These are phyloP conservation scores for Coreius guichenoti DNA, from an alignment of 2,797 vertebrate genomes.

Conservation along the genomic window DNA sequence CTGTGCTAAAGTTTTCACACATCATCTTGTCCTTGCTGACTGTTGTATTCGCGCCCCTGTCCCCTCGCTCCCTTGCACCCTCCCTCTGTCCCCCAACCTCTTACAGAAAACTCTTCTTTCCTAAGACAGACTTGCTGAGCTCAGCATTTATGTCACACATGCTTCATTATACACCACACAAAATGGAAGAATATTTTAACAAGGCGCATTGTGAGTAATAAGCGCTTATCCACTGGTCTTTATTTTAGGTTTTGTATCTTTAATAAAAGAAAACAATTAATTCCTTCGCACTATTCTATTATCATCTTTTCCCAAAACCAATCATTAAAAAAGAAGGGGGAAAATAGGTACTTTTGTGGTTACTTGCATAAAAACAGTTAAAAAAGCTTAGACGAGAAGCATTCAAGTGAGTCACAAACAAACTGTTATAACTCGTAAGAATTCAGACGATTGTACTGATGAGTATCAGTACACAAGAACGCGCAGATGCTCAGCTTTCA, in stretches of 20 bases:
- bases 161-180: constrained; percentile 9
- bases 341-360: not conserved
- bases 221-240: not conserved
- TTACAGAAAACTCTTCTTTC: constrained; percentile 37
- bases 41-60: not conserved
- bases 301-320: not conserved
- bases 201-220: not conserved
- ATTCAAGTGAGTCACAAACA: constrained; percentile 1
- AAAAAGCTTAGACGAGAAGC: not conserved
- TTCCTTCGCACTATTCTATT: not conserved
- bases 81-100: constrained; percentile 23
- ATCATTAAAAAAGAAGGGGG: not conserved
- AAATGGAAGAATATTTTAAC: constrained; percentile 41
- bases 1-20: constrained; percentile 28
- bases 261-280: not conserved
- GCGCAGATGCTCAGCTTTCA: constrained; percentile 26
- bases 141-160: constrained; percentile 50
- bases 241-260: constrained; percentile 1
- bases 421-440: constrained; percentile 5
- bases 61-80: not conserved
- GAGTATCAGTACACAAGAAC: not conserved
- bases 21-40: constrained; percentile 34
- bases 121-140: constrained; percentile 47
- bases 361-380: not conserved
- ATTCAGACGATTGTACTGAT: constrained; percentile 10